Conservation (phyloP, 2,113 vertebrate species). For the Ancistrus triradiatus region DNA sequence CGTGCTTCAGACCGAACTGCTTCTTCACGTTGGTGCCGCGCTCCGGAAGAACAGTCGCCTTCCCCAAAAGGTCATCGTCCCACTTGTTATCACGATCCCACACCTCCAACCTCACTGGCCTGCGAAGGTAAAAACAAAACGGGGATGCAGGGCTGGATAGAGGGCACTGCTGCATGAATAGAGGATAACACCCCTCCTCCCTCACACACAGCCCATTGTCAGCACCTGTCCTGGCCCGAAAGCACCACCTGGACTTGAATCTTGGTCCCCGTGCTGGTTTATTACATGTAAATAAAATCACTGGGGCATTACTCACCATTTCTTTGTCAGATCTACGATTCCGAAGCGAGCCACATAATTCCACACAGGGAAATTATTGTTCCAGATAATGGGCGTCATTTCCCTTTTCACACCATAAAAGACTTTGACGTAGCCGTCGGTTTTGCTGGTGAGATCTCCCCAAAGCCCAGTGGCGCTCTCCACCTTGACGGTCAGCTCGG, state of each 20-base stretch:
- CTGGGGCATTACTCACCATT: slow-evolving; percentile 2
- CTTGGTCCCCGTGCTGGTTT: too few relatives aligned
- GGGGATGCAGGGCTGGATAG: not conserved
- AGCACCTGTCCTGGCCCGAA: too few relatives aligned
- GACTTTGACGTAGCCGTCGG: slow-evolving; percentile 68
- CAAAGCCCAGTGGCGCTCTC: slow-evolving; percentile 46
- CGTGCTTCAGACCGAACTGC: slow-evolving; percentile 40
- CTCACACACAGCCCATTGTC: too few relatives aligned
- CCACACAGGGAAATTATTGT: slow-evolving; percentile 60
- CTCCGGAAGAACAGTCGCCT: not conserved
- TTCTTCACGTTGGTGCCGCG: not conserved
- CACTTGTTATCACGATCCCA: slow-evolving; percentile 60
- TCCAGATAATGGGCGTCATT: slow-evolving; percentile 35
- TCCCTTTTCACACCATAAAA: slow-evolving; percentile 29
- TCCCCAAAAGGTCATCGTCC: slow-evolving; percentile 60
- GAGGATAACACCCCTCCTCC: too few relatives aligned
- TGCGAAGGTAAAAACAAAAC: slow-evolving; percentile 5
- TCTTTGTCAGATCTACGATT: not conserved
- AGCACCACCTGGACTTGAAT: too few relatives aligned
- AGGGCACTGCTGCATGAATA: too few relatives aligned
- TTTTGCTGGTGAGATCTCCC: slow-evolving; percentile 53
- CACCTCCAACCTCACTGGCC: slow-evolving; percentile 55
- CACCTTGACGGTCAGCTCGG: slow-evolving; percentile 55
- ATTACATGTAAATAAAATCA: too few relatives aligned
- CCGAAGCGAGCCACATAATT: slow-evolving; percentile 28